A percentile compares a stretch with the other conserved stretches of the same genome.
phyloP scores from a whole-genome alignment of 2,888 invertebrate genomes.

The Chironomus riparius region DNA sequence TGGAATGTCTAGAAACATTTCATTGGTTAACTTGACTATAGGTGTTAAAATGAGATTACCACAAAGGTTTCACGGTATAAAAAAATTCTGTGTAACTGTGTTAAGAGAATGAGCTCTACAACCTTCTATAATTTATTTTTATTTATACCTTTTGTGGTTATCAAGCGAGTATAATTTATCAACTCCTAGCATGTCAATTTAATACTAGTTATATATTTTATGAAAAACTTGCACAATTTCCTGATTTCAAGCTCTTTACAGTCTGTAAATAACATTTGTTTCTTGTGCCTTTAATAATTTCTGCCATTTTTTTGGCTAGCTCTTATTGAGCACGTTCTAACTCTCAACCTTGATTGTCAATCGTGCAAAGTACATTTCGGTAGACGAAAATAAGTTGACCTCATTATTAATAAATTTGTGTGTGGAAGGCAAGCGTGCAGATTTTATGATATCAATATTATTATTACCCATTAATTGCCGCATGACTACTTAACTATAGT shows the following conservation, averaged over 20 bases:
- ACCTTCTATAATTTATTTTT: not conserved
- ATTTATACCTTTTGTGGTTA: not conserved
- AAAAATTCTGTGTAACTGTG: not conserved
- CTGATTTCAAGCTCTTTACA: not conserved
- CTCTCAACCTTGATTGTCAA: not conserved
- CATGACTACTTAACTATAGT: not conserved
- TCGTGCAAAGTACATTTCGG: not conserved
- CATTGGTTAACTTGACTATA: too few relatives aligned
- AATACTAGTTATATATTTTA: not conserved
- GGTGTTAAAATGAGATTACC: too few relatives aligned
- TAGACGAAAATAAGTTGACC: not conserved
- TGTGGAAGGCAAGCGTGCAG: not conserved
- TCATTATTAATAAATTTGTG: not conserved
- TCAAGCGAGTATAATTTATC: not conserved
- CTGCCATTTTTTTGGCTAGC: not conserved
- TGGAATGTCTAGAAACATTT: too few relatives aligned
- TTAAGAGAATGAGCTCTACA: not conserved
- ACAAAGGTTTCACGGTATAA: too few relatives aligned
- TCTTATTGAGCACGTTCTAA: slow-evolving; percentile 1
- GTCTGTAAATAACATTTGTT: not conserved
- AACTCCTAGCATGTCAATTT: not conserved
- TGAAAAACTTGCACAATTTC: not conserved
- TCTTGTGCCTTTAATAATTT: not conserved
- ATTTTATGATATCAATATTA: not conserved
- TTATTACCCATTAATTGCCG: not conserved